Base-by-base conservation (phyloP, 2,113 vertebrate genomes). In the Ranitomeya imitator region DNA sequence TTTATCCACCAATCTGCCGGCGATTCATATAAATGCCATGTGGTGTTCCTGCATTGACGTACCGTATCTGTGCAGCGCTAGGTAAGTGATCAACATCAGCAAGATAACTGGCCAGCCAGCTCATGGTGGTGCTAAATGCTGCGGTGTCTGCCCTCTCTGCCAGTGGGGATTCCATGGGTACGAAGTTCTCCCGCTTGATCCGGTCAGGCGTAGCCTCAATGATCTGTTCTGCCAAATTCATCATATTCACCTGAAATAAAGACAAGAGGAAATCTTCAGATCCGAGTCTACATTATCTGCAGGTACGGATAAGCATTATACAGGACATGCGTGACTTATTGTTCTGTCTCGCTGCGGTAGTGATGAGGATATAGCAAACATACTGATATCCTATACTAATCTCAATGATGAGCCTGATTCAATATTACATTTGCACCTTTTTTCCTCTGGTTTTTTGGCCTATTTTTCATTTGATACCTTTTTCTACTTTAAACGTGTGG, bases 91-190 rank as follows among this genome's bases (percentile, higher is more conserved):
- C 97, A 0, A 97, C 96, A 26, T 99, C 98, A 80, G 97, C 98
- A 57, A 99, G 95, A 94, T 99, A 99, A 95, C 96, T 97, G 94
- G 98, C 98, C 93, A 99, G 96, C 98, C 98, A 99, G 96, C 96
- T 99, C 97, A 99, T 99, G 0, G 98, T 99, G 93, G 94, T 97
- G 95, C 95, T 97, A 89, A 99, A 93, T 84, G 96, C 92, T 88
- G 96, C 93, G 21, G 94, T 93, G 55, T 98, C 97, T 0, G 93
- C 92, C 73, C 94, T 93, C 69, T 95, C 96, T 78, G 91, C 80
- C n/a, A 95, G 92, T 0, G 97, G 93, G 2, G 96, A 92, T 85
- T 98, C 97, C 90, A 94, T 81, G 21, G 97, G 92, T 82, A 94
- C 94, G 91, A 99, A 99, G 93, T 95, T 97, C 94, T 99, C 98